A percentile compares a stretch with the other conserved stretches of the same genome.
Conservation (phyloP, 2,113 vertebrate genomes). For the Equus przewalskii region DNA sequence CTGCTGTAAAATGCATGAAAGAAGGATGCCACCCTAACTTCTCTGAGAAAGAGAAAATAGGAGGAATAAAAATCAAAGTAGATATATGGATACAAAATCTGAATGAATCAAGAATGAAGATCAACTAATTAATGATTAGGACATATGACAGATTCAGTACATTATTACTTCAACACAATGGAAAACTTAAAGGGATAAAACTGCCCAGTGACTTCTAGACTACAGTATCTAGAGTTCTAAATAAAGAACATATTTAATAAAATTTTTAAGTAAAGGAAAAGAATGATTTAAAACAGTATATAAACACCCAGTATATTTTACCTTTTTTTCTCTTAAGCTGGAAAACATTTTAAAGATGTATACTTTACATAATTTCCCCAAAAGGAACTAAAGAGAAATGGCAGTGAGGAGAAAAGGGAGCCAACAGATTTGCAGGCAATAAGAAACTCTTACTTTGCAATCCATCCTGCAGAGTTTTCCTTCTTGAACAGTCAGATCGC, state of each 20-base stretch:
- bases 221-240: neutral
- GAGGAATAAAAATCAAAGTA: neutral
- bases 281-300: neutral
- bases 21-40: neutral
- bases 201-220: neutral
- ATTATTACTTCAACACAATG: neutral
- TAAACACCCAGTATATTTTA: neutral
- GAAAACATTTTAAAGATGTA: neutral
- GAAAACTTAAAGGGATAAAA: neutral
- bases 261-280: neutral
- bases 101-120: neutral
- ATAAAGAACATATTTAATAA: neutral
- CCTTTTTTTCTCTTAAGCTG: neutral
- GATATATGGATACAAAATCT: neutral
- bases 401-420: neutral
- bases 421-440: neutral
- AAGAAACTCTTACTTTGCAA: conserved; percentile 93
- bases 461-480: conserved; percentile 98
- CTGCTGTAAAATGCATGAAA: neutral
- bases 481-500: conserved; percentile 97
- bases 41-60: neutral
- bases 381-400: neutral
- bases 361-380: neutral
- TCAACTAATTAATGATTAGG: neutral
- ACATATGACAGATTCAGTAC: neutral